These are phyloP conservation scores for Eutrigla gurnardus DNA, from an alignment of 2,797 vertebrate genomes.

Conservation along the genomic window DNA sequence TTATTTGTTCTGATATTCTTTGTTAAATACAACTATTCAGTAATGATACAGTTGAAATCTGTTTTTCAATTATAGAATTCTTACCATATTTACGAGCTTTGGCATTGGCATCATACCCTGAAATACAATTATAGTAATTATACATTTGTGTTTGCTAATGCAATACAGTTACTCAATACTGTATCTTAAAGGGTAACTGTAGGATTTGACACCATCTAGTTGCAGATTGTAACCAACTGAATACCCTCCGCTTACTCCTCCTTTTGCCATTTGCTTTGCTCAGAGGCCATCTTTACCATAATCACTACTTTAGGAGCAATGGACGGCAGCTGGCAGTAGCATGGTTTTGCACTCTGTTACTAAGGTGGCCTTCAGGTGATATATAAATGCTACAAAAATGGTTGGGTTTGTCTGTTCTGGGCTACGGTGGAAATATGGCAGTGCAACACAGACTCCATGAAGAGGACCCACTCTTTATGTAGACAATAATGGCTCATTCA, in stretches of 20 bases:
- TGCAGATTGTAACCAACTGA: background rate
- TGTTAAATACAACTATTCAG: background rate
- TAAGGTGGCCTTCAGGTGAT: too few relatives aligned
- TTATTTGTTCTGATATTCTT: constrained; percentile 4
- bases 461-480: background rate
- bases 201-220: background rate
- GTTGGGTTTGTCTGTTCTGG: too few relatives aligned
- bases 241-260: background rate
- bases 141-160: background rate
- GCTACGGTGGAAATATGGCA: background rate
- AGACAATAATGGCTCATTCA: background rate
- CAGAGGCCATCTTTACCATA: too few relatives aligned
- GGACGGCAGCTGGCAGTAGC: too few relatives aligned
- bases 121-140: constrained; percentile 37
- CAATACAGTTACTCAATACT: background rate
- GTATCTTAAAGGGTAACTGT: too few relatives aligned
- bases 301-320: too few relatives aligned
- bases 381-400: too few relatives aligned
- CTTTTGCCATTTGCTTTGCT: background rate
- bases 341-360: too few relatives aligned
- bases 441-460: background rate
- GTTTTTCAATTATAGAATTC: constrained; percentile 16
- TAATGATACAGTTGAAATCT: background rate
- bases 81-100: constrained; percentile 84
- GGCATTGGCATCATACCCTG: constrained; percentile 77